Evolutionary conservation across 2,888 invertebrate genomes (phyloP).

Genomic region (Proisotoma minuta): DNA sequence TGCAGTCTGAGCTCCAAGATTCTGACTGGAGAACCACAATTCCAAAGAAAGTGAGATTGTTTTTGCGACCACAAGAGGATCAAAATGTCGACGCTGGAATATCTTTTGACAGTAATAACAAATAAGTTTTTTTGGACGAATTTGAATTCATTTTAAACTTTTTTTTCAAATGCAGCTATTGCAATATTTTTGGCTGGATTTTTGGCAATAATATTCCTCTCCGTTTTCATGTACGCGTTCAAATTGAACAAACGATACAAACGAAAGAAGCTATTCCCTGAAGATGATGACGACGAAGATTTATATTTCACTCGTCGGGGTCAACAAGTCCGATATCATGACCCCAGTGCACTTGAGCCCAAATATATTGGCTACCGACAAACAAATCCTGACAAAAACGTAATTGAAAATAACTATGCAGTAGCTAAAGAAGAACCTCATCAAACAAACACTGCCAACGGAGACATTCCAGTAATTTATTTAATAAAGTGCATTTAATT

Average conservation of each 20-base stretch:
- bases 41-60: conserved; percentile 26
- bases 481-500: not conserved
- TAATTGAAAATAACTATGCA: not conserved
- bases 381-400: conserved; percentile 29
- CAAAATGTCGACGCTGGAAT: conserved; percentile 27
- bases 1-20: not conserved
- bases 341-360: conserved; percentile 25
- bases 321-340: conserved; percentile 33
- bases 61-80: conserved; percentile 14
- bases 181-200: conserved; percentile 72
- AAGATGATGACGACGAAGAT: conserved; percentile 62
- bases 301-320: conserved; percentile 26
- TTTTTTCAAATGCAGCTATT: conserved; percentile 59
- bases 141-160: conserved; percentile 7
- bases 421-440: too few species aligned
- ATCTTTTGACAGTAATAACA: conserved; percentile 37
- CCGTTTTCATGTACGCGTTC: conserved; percentile 69
- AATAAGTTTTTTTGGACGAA: too few species aligned
- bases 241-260: conserved; percentile 70
- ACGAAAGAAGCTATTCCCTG: conserved; percentile 64
- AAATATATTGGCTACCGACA: conserved; percentile 27
- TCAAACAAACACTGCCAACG: not conserved
- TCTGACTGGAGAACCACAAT: conserved; percentile 42
- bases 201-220: conserved; percentile 65
- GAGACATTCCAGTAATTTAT: not conserved